phyloP scores from a whole-genome alignment of 1,140 invertebrate genomes.

The Caenorhabditis remanei region DNA sequence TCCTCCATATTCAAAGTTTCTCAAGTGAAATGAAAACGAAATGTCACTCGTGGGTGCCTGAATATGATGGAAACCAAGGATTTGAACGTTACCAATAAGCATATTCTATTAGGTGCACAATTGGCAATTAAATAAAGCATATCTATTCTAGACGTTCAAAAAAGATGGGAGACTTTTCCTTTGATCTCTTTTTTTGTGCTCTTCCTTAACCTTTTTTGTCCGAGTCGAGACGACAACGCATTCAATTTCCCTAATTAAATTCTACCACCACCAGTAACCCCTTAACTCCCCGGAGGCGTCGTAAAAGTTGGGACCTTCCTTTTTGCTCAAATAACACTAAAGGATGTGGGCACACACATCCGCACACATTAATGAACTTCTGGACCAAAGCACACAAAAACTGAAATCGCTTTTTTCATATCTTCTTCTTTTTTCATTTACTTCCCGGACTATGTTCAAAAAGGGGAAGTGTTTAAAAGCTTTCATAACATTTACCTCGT shows the following conservation, averaged over 20 bases:
- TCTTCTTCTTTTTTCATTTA: not conserved
- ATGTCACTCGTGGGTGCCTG: too few species aligned
- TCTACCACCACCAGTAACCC: conserved; percentile 24
- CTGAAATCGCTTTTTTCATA: not conserved
- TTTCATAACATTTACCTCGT: not conserved
- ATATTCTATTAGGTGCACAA: too few species aligned
- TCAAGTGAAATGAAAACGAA: too few species aligned
- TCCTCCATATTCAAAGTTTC: too few species aligned
- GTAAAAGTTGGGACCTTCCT: conserved; percentile 33
- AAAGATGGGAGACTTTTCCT: too few species aligned
- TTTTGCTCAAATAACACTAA: conserved; percentile 23
- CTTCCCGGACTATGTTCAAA: not conserved
- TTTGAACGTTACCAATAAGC: too few species aligned
- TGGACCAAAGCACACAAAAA: conserved; percentile 11
- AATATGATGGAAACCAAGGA: too few species aligned
- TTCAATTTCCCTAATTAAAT: conserved; percentile 55
- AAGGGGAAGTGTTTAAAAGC: not conserved
- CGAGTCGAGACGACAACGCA: not conserved
- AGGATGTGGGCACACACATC: conserved; percentile 7
- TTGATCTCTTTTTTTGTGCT: too few species aligned
- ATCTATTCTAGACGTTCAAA: too few species aligned
- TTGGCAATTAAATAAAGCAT: too few species aligned
- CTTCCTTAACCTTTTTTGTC: too few species aligned
- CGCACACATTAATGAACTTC: conserved; percentile 48
- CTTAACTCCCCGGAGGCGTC: conserved; percentile 53